Percentiles rank a stretch among this genome's conserved stretches.
Evolutionary conservation across 2,113 vertebrate species (phyloP).

Genomic region (Catagonus wagneri): DNA sequence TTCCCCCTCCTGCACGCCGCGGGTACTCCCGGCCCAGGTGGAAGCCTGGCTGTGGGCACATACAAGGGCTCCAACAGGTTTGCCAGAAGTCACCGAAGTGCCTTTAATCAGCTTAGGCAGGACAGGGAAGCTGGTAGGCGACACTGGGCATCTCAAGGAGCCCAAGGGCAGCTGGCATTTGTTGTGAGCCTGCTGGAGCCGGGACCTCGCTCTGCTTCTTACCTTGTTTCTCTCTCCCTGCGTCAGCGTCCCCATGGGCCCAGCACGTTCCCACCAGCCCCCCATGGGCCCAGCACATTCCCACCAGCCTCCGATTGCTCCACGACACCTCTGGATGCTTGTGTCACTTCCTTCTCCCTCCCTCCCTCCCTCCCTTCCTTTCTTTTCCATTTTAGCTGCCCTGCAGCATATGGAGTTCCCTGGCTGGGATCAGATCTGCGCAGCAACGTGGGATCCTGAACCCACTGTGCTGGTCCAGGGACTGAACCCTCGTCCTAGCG

Average conservation of each 20-base stretch:
- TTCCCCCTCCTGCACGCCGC: background rate
- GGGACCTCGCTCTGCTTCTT: background rate
- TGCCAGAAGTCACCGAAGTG: constrained; percentile 22
- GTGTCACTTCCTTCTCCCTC: background rate
- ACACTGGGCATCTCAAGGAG: background rate
- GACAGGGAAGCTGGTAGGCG: background rate
- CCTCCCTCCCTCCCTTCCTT: too few relatives aligned
- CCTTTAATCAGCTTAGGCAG: background rate
- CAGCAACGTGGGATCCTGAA: too few relatives aligned
- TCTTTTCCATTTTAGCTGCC: too few relatives aligned
- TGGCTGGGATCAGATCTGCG: too few relatives aligned
- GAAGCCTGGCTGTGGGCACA: background rate
- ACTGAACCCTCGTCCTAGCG: too few relatives aligned
- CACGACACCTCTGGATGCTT: background rate
- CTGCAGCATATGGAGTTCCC: too few relatives aligned
- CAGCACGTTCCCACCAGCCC: background rate
- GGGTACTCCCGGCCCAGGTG: too few relatives aligned
- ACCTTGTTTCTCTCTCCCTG: background rate
- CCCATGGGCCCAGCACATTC: background rate
- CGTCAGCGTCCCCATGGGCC: background rate
- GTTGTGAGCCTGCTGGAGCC: background rate
- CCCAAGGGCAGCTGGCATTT: background rate
- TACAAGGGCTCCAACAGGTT: background rate
- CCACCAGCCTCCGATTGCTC: background rate
- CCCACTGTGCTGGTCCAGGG: too few relatives aligned